Conservation (phyloP, 2,888 invertebrate species). For the Tetragonula carbonaria region DNA sequence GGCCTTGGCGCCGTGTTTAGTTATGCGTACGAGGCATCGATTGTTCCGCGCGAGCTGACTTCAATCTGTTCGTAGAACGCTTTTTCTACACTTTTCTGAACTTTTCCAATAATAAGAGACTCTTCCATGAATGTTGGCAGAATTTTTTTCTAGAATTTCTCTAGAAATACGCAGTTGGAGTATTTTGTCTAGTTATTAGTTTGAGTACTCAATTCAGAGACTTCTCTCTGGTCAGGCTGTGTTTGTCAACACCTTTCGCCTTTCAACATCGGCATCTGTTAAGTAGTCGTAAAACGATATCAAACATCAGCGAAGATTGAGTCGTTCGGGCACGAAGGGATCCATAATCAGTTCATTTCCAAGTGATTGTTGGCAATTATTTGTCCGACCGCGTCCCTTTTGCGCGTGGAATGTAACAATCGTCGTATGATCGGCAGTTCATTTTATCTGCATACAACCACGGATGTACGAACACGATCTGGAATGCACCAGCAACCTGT, state of each 20-base stretch:
- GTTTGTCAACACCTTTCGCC: background rate
- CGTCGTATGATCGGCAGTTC: slow-evolving; percentile 13
- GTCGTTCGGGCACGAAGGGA: slow-evolving; percentile 17
- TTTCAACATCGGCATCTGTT: background rate
- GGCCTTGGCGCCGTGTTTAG: slow-evolving; percentile 17
- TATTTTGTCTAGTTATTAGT: no score
- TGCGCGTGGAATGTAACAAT: slow-evolving; percentile 20
- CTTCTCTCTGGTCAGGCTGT: background rate
- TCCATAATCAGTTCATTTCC: slow-evolving; percentile 31
- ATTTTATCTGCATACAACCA: slow-evolving; percentile 37
- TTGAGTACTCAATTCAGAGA: no score
- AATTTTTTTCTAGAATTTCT: no score
- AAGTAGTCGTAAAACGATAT: background rate
- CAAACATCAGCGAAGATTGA: slow-evolving; percentile 17
- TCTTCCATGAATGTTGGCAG: no score
- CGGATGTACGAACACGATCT: slow-evolving; percentile 23
- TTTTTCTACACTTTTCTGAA: no score
- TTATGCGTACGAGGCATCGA: background rate
- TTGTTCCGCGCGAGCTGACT: slow-evolving; percentile 3
- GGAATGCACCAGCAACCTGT: slow-evolving; percentile 60
- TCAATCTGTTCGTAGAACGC: background rate
- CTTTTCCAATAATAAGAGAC: no score
- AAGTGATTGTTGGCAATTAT: slow-evolving; percentile 15
- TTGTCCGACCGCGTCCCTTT: slow-evolving; percentile 15
- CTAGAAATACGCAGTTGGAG: no score